Evolutionary conservation across 2,888 invertebrate species (phyloP), one percentile per base, ranked within the genome.

Genomic region (Meiosimyza decipiens): DNA sequence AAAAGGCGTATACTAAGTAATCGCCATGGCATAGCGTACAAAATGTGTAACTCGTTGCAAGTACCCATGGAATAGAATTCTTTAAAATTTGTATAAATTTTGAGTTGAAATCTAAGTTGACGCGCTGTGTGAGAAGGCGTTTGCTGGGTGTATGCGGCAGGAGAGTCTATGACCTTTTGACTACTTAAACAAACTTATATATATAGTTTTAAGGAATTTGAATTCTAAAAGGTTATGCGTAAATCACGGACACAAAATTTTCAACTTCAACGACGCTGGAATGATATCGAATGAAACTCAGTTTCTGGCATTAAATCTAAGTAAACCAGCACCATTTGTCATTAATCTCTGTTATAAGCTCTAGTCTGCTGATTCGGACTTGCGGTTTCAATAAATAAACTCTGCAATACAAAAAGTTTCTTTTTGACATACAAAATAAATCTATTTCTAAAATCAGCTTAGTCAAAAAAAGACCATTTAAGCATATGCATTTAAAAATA

Each of bases 201-300:
- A 55, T 22, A 1, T 11, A 18, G 22, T 18, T 22, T 57, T 40
- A 4, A 28, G 28, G 28, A 28, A 9, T 7, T 9, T 9, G 9
- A 6, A 60, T 22, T 28, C 47, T 16, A 54, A 72, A 51, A 15
- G 18, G 15, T 16, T 51, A 49, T 49, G 47, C 57, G 51, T 33
- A 67, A 60, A 52, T 66, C 52, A 28, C 28, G 52, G 28, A 18
- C 6, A 69, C 22, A 51, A 54, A 60, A 52, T 47, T 3, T 7
- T 18, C 2, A 51, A 52, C 16, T 22, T 33, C 33, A 28, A 28
- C 28, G 52, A 52, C 16, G 28, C 33, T 33, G 4, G 47, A 13
- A 16, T 16, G 22, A 33, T 40, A 33, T 51, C 28, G 52, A 33
- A 33, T 52, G 12, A 15, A 52, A 51, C 65, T 18, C n/a, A 16